phyloP scores from a whole-genome alignment of 2,797 vertebrate species.

The Megaceryle alcyon region DNA sequence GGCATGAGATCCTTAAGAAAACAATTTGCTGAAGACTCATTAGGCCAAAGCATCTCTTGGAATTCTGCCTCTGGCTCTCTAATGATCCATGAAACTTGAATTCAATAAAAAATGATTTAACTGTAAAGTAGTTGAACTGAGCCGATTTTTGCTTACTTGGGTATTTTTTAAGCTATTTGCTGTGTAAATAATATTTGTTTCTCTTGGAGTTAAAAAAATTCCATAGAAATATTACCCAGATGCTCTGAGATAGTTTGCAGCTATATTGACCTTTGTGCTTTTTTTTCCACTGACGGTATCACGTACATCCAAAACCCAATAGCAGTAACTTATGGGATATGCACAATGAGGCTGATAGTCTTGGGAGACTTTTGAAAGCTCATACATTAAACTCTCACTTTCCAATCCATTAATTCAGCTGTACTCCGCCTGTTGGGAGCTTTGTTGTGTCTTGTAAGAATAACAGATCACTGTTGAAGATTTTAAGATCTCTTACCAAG shows the following conservation, averaged over 20 bases:
- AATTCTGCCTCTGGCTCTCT: slow-evolving; percentile 74
- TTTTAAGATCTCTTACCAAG: slow-evolving; percentile 67
- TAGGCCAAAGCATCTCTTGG: slow-evolving; percentile 74
- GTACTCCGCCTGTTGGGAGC: slow-evolving; percentile 78
- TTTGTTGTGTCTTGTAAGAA: slow-evolving; percentile 76
- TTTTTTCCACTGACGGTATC: not conserved
- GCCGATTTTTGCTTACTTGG: slow-evolving; percentile 58
- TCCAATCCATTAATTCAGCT: slow-evolving; percentile 82
- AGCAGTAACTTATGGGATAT: slow-evolving; percentile 67
- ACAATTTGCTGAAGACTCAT: slow-evolving; percentile 79
- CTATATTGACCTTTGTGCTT: slow-evolving; percentile 49
- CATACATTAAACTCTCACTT: slow-evolving; percentile 76
- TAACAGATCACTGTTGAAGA: slow-evolving; percentile 70
- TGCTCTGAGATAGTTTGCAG: slow-evolving; percentile 26
- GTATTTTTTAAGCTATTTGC: slow-evolving; percentile 60
- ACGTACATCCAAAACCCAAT: slow-evolving; percentile 8
- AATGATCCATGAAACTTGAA: slow-evolving; percentile 82
- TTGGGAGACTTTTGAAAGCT: slow-evolving; percentile 75
- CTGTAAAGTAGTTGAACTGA: slow-evolving; percentile 68
- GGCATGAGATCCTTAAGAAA: slow-evolving; percentile 65
- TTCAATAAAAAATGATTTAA: slow-evolving; percentile 83
- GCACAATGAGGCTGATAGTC: slow-evolving; percentile 61
- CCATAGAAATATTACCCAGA: slow-evolving; percentile 22
- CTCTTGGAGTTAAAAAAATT: slow-evolving; percentile 50
- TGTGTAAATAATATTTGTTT: slow-evolving; percentile 75